phyloP scores from a whole-genome alignment of 2,797 vertebrate species.

The Alfaro cultratus region DNA sequence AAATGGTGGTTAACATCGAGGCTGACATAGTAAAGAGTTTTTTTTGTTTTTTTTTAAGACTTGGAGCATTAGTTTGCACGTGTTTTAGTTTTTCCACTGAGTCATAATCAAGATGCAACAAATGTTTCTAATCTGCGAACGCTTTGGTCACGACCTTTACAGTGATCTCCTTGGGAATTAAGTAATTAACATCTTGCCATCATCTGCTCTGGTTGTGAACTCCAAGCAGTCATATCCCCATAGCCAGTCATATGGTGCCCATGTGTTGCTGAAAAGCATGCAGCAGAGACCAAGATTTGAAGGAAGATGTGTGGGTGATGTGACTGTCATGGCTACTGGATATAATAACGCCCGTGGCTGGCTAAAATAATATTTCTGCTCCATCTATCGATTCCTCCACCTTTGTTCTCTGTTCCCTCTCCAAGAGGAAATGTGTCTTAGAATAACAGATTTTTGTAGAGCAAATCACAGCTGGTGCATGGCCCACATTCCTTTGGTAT shows the following conservation, averaged over 20 bases:
- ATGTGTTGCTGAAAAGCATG: slow-evolving; percentile 50
- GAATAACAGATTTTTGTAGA: slow-evolving; percentile 70
- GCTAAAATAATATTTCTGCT: slow-evolving; percentile 60
- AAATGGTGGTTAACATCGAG: not conserved
- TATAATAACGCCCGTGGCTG: slow-evolving; percentile 55
- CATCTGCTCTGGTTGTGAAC: slow-evolving; percentile 43
- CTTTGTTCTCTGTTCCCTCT: slow-evolving; percentile 25
- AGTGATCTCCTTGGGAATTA: slow-evolving; percentile 38
- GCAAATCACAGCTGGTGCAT: slow-evolving; percentile 70
- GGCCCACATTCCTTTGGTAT: slow-evolving; percentile 77
- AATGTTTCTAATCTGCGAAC: slow-evolving; percentile 34
- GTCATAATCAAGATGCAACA: slow-evolving; percentile 21
- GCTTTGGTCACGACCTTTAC: slow-evolving; percentile 22
- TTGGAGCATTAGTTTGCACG: slow-evolving; percentile 19
- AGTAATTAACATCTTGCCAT: slow-evolving; percentile 37
- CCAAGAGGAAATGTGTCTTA: slow-evolving; percentile 63
- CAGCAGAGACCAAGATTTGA: slow-evolving; percentile 26
- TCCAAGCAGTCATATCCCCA: slow-evolving; percentile 13
- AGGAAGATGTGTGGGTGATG: slow-evolving; percentile 8
- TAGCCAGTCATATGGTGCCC: slow-evolving; percentile 60
- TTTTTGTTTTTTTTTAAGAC: not conserved
- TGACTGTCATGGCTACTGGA: slow-evolving; percentile 59
- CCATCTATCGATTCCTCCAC: slow-evolving; percentile 35
- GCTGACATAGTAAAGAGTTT: slow-evolving; percentile 5
- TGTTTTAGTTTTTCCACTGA: slow-evolving; percentile 26